Percentiles rank a stretch among this genome's conserved stretches.
These are phyloP conservation scores for Amblyraja radiata DNA, from an alignment of 2,797 vertebrate species.

Conservation along the genomic window DNA sequence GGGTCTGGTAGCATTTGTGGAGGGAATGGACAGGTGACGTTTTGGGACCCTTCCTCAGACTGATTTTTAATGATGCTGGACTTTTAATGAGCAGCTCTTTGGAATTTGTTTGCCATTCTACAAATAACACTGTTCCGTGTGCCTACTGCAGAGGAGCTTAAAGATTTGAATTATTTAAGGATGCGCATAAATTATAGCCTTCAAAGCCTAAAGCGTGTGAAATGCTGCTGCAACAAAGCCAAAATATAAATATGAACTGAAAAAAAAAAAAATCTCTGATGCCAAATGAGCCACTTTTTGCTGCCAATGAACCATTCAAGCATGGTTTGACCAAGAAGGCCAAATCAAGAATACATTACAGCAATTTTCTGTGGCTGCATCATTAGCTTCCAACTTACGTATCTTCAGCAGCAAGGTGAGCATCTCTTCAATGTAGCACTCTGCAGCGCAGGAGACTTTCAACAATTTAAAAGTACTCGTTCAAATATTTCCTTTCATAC, in stretches of 20 bases:
- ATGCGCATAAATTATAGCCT: not conserved
- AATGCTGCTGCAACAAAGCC: not conserved
- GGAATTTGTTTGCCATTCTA: not conserved
- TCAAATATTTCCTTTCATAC: slow-evolving; percentile 15
- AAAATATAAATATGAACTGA: not conserved
- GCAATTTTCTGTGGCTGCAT: not conserved
- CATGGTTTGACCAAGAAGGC: slow-evolving; percentile 23
- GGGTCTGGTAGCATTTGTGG: too few relatives aligned
- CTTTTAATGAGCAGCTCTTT: not conserved
- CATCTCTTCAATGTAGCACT: not conserved
- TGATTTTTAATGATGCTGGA: not conserved
- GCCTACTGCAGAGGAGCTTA: not conserved
- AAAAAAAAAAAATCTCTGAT: not conserved
- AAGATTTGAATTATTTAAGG: not conserved
- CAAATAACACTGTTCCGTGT: not conserved
- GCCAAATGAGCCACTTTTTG: slow-evolving; percentile 25
- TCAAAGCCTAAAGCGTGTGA: not conserved
- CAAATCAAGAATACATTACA: not conserved
- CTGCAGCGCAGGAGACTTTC: not conserved
- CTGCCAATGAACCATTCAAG: slow-evolving; percentile 19
- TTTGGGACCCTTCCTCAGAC: too few relatives aligned
- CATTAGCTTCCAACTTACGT: not conserved
- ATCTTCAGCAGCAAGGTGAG: not conserved
- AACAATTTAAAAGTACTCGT: not conserved
- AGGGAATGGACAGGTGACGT: too few relatives aligned